Evolutionary conservation across 2,888 invertebrate species (phyloP).

Genomic region (Monochamus alternatus): DNA sequence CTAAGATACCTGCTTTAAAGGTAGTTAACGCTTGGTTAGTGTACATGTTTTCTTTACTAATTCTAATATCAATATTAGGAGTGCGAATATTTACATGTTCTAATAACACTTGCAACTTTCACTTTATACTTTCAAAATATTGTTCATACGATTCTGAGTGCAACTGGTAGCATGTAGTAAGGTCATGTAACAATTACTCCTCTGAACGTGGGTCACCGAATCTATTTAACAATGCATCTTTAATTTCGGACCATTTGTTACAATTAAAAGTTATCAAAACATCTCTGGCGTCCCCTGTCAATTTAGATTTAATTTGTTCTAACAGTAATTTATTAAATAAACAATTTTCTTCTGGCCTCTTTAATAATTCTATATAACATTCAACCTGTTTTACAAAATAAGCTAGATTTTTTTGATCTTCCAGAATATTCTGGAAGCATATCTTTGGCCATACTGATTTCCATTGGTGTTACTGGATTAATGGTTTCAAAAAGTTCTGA

Average conservation of each 20-base stretch:
- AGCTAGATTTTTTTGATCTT: conserved; percentile 42
- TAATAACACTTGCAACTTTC: not conserved
- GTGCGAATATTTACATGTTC: not conserved
- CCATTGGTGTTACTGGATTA: too few species aligned
- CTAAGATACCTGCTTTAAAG: too few species aligned
- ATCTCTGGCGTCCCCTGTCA: conserved; percentile 43
- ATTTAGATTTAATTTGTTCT: conserved; percentile 45
- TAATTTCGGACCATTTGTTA: conserved; percentile 38
- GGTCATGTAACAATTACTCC: conserved; percentile 42
- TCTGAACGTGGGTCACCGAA: conserved; percentile 47
- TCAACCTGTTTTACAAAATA: conserved; percentile 47
- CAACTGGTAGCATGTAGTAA: conserved; percentile 45
- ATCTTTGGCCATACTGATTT: too few species aligned
- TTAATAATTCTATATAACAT: conserved; percentile 33
- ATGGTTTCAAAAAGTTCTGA: too few species aligned
- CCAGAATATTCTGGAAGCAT: conserved; percentile 17
- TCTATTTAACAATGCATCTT: conserved; percentile 38
- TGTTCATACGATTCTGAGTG: conserved; percentile 42
- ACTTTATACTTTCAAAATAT: conserved; percentile 41
- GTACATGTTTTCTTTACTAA: conserved; percentile 33
- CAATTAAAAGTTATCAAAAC: conserved; percentile 15
- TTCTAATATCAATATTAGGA: not conserved
- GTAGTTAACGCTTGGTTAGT: conserved; percentile 25
- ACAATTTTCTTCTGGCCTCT: conserved; percentile 32
- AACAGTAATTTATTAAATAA: conserved; percentile 32